These are phyloP conservation scores for Silurus asotus DNA, from an alignment of 2,113 vertebrate genomes.

Conservation along the genomic window DNA sequence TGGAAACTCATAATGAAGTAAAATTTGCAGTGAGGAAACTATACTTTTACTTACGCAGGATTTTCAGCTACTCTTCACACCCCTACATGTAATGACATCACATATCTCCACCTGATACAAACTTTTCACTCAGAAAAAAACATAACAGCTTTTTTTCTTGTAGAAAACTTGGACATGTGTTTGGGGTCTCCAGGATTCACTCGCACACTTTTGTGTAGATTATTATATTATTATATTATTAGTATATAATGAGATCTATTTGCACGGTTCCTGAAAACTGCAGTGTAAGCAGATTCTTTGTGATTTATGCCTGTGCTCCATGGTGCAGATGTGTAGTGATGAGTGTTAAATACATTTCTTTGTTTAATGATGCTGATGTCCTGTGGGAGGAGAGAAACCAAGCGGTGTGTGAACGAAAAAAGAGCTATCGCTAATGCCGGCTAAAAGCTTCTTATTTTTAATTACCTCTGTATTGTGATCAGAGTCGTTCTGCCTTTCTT, in stretches of 20 bases:
- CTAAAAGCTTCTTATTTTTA: constrained; percentile 13
- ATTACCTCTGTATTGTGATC: background rate
- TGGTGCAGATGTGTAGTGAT: background rate
- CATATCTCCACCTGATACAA: no score
- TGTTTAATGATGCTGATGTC: background rate
- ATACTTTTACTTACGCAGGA: no score
- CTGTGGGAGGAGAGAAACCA: background rate
- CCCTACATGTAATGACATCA: no score
- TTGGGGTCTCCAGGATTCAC: no score
- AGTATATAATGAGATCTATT: background rate
- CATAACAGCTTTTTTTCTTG: no score
- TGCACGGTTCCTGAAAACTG: background rate
- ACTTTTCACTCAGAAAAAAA: no score
- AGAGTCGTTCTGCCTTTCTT: background rate
- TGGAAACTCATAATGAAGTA: no score
- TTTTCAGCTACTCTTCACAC: no score
- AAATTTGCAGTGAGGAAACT: no score
- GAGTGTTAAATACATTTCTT: constrained; percentile 17
- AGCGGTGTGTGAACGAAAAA: background rate
- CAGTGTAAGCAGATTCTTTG: background rate
- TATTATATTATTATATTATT: no score
- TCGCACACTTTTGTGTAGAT: no score
- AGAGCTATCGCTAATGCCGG: background rate
- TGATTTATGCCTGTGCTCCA: background rate
- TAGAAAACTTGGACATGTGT: no score